Base-by-base conservation (phyloP, 1,140 invertebrate species). In the Drosophila sp. region DNA sequence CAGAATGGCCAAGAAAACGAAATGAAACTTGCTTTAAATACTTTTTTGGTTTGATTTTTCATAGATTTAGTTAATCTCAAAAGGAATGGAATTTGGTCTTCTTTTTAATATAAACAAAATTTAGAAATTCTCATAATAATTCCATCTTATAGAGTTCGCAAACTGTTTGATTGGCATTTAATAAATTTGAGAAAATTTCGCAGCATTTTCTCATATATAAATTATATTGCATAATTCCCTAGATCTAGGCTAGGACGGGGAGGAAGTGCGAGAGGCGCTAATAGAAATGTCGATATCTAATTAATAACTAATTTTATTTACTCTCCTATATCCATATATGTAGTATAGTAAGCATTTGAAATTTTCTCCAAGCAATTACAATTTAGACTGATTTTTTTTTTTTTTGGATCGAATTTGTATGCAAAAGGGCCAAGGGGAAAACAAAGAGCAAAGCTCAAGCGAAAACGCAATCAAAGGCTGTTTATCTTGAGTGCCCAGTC, bases 391-490 rank as follows among this genome's bases (percentile, higher is more conserved):
- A 10, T 38, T 38, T 35, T 25, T 47, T 23, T 2, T 23, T 27
- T 50, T 8, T 50, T 27, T 7, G 55, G 27, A 32, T 35, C 56
- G 23, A 35, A 58, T 58, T 58, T 58, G 32, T 50, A 27, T 50
- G 7, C 44, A 50, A 50, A 7, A 25, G 44, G 33, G 17, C 60
- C 60, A 61, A 61, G 25, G 29, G 60, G 27, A 29, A 61, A 27
- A 25, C 27, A 38, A 10, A 33, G 62, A 60, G 47, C 57, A 35
- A 44, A 33, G 50, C 29, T 35, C 66, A 67, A 38, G 35, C 29
- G 60, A 63, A 58, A 65, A 70, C 71, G 61, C 71, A 77, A 77
- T 77, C 75, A 77, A 74, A 74, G 67, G 66, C 71, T 77, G 75
- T 77, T 77, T 74, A 77, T 77, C 75, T 77, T 77, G 47, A 72